Evolutionary conservation across 1,140 invertebrate species (phyloP).

Genomic region (Drosophila pruinosa): DNA sequence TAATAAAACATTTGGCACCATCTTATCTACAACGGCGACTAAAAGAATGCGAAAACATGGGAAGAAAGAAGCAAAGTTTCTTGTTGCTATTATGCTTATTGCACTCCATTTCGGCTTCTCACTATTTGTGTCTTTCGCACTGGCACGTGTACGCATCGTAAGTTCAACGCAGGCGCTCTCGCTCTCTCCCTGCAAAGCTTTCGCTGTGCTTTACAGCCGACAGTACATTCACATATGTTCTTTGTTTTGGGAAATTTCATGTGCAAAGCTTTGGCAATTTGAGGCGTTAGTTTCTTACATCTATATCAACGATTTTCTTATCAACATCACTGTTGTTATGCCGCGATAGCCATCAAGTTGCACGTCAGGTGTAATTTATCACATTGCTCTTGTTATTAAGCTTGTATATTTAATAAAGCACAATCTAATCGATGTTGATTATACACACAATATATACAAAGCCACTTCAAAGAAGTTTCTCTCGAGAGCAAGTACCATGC

Average conservation of each 20-base stretch:
- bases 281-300: slow-evolving; percentile 5
- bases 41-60: neutral
- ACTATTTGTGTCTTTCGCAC: slow-evolving; percentile 21
- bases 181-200: slow-evolving; percentile 6
- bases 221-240: too few relatives aligned
- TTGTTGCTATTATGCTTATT: slow-evolving; percentile 21
- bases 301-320: neutral
- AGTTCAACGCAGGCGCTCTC: slow-evolving; percentile 35
- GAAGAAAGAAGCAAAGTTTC: neutral
- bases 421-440: slow-evolving; percentile 20
- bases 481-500: neutral
- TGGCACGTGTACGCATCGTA: slow-evolving; percentile 46
- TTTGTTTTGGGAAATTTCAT: slow-evolving; percentile 77
- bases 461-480: neutral
- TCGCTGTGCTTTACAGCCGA: slow-evolving; percentile 7
- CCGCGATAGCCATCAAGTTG: slow-evolving; percentile 2
- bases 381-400: neutral
- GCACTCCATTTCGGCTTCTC: neutral
- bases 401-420: slow-evolving; percentile 8
- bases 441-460: neutral
- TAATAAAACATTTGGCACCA: slow-evolving; percentile 12
- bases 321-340: neutral
- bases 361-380: slow-evolving; percentile 6
- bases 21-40: slow-evolving; percentile 1
- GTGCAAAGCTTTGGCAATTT: slow-evolving; percentile 29